Evolutionary conservation across 2,888 invertebrate species (phyloP), one percentile per base, ranked within the genome.

Genomic region (Hemicrepidius hirtus): DNA sequence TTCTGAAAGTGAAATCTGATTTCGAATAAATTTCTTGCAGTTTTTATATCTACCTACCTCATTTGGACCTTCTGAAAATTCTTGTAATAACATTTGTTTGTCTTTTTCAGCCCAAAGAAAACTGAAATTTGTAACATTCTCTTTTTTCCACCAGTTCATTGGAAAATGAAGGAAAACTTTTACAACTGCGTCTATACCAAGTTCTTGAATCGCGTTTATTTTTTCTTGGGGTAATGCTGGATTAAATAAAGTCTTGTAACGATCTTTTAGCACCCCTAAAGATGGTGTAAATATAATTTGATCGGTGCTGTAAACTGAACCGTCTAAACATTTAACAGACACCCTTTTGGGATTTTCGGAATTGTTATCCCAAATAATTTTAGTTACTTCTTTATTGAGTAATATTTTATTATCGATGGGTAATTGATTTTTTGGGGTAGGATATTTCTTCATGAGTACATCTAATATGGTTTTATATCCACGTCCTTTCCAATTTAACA

Each of bases 401-500:
- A n/a, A 1, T 13, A 53, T 10, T 32, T 55, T 55, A 7, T 55
- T 35, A 6, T 53, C 4, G 18, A 55, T 35, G 10, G 55, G 55
- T 82, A 68, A n/a, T 32, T 35, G 65, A 67, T 77, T 76, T 3
- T 77, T 75, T 7, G 64, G 73, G 13, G 63, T 24, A 0, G 63
- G 72, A 32, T 28, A 50, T 13, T 69, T 69, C 32, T 69, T 71
- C 90, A 91, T 88, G 73, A 96, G 86, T 55, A 94, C 80, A 78
- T 92, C 90, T 53, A 95, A 85, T 67, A 95, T 86, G 1, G 88
- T 92, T 75, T 87, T 88, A 81, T 90, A 95, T 1, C 95, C 95
- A 73, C 88, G 90, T 62, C 90, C 89, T 78, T 92, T 94, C 95
- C 95, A 96, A 80, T 92, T 91, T 3, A 93, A 86, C 78, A 91